These are phyloP conservation scores for Paramisgurnus dabryanus DNA, from an alignment of 2,113 vertebrate genomes.

Conservation along the genomic window DNA sequence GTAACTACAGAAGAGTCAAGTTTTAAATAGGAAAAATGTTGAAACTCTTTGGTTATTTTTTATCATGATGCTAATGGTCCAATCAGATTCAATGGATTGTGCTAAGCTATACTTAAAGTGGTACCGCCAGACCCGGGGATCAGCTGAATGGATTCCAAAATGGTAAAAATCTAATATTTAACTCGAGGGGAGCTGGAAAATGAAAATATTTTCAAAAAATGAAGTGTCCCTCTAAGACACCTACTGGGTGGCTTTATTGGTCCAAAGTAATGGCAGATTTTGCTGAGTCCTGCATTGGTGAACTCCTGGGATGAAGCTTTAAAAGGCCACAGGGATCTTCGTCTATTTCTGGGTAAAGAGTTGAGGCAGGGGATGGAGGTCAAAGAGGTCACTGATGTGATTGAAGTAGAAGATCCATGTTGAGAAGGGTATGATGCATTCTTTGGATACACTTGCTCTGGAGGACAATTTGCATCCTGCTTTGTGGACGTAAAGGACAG, in stretches of 20 bases:
- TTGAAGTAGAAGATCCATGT: conserved; percentile 67
- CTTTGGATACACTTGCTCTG: conserved; percentile 36
- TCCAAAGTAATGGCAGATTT: neutral
- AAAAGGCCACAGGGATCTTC: conserved; percentile 47
- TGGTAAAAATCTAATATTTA: no score
- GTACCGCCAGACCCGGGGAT: no score
- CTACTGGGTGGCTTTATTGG: conserved; percentile 1
- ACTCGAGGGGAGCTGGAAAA: no score
- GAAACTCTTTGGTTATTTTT: no score
- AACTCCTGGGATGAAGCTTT: neutral
- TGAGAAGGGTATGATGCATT: conserved; percentile 68
- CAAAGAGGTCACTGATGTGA: conserved; percentile 67
- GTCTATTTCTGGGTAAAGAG: neutral
- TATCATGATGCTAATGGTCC: no score
- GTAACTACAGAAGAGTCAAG: no score
- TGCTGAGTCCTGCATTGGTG: neutral
- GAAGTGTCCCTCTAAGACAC: neutral
- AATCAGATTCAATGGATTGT: no score
- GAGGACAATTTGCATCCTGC: conserved; percentile 43
- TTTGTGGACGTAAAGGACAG: conserved; percentile 58
- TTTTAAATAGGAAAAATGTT: no score
- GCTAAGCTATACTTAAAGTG: no score
- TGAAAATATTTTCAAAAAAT: no score
- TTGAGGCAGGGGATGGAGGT: conserved; percentile 53
- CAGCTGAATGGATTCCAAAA: no score